phyloP scores from a whole-genome alignment of 1,140 invertebrate genomes.

The Drosophila biarmipes region DNA sequence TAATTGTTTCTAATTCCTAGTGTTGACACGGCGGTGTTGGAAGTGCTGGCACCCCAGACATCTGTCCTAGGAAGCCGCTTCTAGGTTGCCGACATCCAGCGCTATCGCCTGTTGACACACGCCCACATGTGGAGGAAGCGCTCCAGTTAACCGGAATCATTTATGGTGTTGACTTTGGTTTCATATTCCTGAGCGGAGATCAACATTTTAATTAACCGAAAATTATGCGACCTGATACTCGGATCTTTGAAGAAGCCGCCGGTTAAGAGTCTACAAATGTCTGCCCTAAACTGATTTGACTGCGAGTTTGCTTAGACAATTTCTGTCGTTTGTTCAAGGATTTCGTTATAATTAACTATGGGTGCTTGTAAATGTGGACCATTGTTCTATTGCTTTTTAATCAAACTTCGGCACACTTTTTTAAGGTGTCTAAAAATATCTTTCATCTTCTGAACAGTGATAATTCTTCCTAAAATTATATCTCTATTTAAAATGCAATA shows the following conservation, averaged over 20 bases:
- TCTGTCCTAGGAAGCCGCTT: slow-evolving; percentile 31
- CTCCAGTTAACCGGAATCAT: slow-evolving; percentile 53
- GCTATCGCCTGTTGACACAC: slow-evolving; percentile 71
- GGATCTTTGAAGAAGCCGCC: slow-evolving; percentile 26
- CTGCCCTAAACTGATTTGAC: neutral
- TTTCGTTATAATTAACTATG: slow-evolving; percentile 8
- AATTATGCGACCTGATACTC: slow-evolving; percentile 9
- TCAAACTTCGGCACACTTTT: neutral
- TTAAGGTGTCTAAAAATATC: neutral
- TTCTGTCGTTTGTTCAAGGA: neutral
- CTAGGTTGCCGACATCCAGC: slow-evolving; percentile 39
- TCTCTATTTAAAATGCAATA: too few species aligned
- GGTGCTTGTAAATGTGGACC: neutral
- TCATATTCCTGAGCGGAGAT: slow-evolving; percentile 6
- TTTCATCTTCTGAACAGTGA: slow-evolving; percentile 11
- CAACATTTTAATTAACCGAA: slow-evolving; percentile 48
- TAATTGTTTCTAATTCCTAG: slow-evolving; percentile 76
- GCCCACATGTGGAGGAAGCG: slow-evolving; percentile 32
- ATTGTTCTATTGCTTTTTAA: neutral
- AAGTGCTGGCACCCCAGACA: slow-evolving; percentile 15
- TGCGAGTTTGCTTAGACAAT: slow-evolving; percentile 5
- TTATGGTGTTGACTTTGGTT: slow-evolving; percentile 47
- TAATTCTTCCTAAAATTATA: neutral
- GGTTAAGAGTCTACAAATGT: slow-evolving; percentile 14
- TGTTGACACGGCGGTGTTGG: slow-evolving; percentile 58